Evolutionary conservation across 2,888 invertebrate genomes (phyloP).

Genomic region (Patella caerulea): DNA sequence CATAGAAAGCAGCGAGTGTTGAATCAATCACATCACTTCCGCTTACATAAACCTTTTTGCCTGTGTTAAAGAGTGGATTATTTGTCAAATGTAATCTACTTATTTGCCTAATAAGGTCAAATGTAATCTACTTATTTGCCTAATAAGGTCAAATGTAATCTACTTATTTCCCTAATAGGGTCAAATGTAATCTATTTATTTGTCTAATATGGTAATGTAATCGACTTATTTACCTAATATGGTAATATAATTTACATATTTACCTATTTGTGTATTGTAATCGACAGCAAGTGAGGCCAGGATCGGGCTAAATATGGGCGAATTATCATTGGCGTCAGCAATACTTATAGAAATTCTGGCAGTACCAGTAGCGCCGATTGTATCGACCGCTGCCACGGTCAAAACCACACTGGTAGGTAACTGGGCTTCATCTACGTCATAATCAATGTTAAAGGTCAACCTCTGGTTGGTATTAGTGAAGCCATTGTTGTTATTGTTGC

Average conservation of each 20-base stretch:
- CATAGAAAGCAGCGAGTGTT: no score
- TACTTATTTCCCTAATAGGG: no score
- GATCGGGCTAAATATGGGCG: slow-evolving; percentile 16
- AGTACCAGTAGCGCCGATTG: slow-evolving; percentile 22
- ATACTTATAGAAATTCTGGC: slow-evolving; percentile 34
- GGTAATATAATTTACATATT: slow-evolving; percentile 22
- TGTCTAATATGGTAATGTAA: slow-evolving; percentile 13
- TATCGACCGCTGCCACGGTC: slow-evolving; percentile 34
- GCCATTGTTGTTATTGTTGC: slow-evolving; percentile 24
- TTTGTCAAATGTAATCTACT: neutral
- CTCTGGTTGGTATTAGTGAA: slow-evolving; percentile 6
- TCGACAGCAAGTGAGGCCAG: slow-evolving; percentile 22
- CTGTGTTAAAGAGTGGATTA: no score
- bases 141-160: no score
- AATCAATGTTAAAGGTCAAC: slow-evolving; percentile 39
- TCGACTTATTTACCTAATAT: slow-evolving; percentile 20
- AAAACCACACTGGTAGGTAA: slow-evolving; percentile 30
- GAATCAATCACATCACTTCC: no score
- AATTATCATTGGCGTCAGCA: slow-evolving; percentile 38
- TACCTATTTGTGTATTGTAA: slow-evolving; percentile 26
- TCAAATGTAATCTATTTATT: neutral
- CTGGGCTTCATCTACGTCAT: slow-evolving; percentile 36
- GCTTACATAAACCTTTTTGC: no score
- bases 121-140: no score
- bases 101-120: neutral